These are phyloP conservation scores for Xestia c-nigrum DNA, from an alignment of 2,888 invertebrate species.

Conservation along the genomic window DNA sequence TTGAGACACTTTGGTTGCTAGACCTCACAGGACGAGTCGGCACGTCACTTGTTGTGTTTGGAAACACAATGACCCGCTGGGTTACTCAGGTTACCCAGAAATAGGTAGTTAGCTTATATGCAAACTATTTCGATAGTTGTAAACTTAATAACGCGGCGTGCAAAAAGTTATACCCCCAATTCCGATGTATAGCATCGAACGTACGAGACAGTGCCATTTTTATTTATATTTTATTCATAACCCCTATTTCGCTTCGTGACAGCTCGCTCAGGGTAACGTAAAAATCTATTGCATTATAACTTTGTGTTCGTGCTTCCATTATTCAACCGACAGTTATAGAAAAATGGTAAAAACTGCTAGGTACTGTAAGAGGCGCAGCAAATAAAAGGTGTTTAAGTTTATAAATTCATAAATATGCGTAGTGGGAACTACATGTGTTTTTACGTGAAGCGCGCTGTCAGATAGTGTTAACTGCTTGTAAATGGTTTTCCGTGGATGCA, in stretches of 20 bases:
- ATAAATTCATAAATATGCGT: not conserved
- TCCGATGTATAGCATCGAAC: not conserved
- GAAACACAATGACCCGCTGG: not conserved
- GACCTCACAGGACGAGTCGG: not conserved
- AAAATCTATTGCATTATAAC: slow-evolving; percentile 6
- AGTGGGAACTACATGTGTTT: not conserved
- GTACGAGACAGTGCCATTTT: not conserved
- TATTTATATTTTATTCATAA: slow-evolving; percentile 30
- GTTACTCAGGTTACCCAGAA: not conserved
- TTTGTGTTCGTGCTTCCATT: slow-evolving; percentile 13
- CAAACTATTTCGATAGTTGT: not conserved
- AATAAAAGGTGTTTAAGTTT: not conserved
- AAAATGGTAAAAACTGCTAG: not conserved
- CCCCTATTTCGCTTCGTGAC: slow-evolving; percentile 3
- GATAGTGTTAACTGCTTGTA: too few species aligned
- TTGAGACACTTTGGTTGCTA: not conserved
- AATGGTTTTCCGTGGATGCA: too few species aligned
- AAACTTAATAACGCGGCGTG: not conserved
- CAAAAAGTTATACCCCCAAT: not conserved
- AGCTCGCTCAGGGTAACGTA: not conserved
- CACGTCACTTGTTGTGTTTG: not conserved
- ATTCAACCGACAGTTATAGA: not conserved
- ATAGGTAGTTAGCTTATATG: not conserved
- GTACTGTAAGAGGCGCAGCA: not conserved
- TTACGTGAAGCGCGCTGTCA: too few species aligned